Conservation (phyloP, 2,797 vertebrate genomes). For the Periophthalmus magnuspinnatus region DNA sequence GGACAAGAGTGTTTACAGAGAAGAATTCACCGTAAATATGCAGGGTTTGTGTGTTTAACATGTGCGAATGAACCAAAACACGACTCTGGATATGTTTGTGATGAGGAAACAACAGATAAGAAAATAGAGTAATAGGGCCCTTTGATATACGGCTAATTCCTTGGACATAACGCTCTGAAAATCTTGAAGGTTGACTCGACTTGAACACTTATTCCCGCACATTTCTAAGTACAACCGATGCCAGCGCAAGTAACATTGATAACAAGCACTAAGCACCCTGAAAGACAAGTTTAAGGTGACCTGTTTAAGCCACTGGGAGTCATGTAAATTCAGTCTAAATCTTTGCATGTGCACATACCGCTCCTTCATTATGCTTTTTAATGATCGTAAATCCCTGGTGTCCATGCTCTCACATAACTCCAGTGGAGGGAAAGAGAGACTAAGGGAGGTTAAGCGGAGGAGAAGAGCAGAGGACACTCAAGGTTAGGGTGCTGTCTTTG, state of each 20-base stretch:
- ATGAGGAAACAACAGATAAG: no score
- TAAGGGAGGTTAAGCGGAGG: conserved; percentile 18
- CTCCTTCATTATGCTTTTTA: neutral
- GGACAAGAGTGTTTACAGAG: no score
- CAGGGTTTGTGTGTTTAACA: no score
- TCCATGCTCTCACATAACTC: conserved; percentile 12
- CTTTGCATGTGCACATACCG: neutral
- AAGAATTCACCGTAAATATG: no score
- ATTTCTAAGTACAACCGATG: neutral
- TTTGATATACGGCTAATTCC: neutral
- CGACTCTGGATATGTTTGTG: no score
- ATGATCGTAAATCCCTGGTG: neutral
- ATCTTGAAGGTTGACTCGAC: neutral
- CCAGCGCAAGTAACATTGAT: neutral
- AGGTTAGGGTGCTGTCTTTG: conserved; percentile 34
- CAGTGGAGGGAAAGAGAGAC: conserved; percentile 19
- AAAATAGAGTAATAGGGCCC: no score
- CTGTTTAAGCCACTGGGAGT: neutral
- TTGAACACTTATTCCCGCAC: neutral
- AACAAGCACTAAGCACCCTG: neutral
- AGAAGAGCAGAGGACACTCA: conserved; percentile 26
- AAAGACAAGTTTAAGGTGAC: neutral
- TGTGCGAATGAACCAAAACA: no score
- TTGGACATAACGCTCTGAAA: neutral
- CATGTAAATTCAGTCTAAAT: neutral